These are phyloP conservation scores for Mus minutoides DNA, from an alignment of 2,797 vertebrate genomes.

Conservation along the genomic window DNA sequence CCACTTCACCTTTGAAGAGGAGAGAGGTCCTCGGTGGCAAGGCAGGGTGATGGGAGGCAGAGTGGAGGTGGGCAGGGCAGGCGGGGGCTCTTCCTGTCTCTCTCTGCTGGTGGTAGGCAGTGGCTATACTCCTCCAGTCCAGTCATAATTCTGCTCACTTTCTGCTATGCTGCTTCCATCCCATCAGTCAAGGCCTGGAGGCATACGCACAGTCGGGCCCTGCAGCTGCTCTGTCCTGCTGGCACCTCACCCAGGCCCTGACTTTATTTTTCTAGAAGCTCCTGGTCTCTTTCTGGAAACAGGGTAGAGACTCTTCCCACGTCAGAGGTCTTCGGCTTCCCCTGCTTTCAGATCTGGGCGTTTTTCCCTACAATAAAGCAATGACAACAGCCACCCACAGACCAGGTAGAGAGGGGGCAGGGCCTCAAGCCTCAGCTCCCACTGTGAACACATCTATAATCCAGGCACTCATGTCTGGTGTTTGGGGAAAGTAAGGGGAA, in stretches of 20 bases:
- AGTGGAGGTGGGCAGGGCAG: neutral
- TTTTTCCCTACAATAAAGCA: neutral
- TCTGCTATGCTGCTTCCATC: neutral
- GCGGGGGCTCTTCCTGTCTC: too few relatives aligned
- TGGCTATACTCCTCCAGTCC: neutral
- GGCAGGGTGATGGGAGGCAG: neutral
- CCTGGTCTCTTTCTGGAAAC: neutral
- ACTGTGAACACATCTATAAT: neutral
- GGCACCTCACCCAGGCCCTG: neutral
- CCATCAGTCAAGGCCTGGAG: neutral
- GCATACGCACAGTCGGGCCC: rapidly evolving
- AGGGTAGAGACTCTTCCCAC: neutral
- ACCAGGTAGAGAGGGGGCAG: rapidly evolving
- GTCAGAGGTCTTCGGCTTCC: neutral
- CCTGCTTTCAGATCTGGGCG: too few relatives aligned
- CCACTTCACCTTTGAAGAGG: neutral
- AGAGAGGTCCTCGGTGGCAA: too few relatives aligned
- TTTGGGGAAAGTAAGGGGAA: neutral
- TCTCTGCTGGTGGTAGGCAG: neutral
- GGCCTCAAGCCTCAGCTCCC: neutral
- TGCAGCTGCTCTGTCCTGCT: rapidly evolving
- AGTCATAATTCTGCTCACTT: neutral
- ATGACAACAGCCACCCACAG: neutral
- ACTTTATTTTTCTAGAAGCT: neutral
- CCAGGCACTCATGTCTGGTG: neutral